Conservation (phyloP, 1,140 invertebrate species). For the Euura lappo region DNA sequence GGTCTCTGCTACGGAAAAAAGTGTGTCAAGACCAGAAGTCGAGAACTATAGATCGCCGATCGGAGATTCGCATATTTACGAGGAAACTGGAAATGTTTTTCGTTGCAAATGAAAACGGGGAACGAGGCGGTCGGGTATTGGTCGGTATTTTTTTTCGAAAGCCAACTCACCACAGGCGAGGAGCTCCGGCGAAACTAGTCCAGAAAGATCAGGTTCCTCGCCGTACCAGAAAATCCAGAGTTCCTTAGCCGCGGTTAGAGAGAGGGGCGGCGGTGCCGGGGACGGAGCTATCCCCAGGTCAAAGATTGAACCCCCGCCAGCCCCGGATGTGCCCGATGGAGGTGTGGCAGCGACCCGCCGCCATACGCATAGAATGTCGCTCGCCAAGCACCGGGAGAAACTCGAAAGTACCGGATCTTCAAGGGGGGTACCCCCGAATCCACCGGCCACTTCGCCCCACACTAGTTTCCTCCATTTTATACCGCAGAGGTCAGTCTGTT, state of each 20-base stretch:
- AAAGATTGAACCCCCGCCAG: conserved; percentile 65
- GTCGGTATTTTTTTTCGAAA: no score
- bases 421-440: conserved; percentile 70
- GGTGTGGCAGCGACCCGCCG: conserved; percentile 73
- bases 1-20: no score
- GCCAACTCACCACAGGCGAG: conserved; percentile 74
- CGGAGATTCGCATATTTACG: no score
- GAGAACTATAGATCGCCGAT: no score
- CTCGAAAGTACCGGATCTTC: conserved; percentile 93
- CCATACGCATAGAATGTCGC: conserved; percentile 97
- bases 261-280: conserved; percentile 71
- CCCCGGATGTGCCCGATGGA: conserved; percentile 48
- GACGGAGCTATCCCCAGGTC: conserved; percentile 63
- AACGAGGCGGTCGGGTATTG: no score
- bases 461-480: conserved; percentile 98
- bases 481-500: conserved; percentile 95
- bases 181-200: conserved; percentile 81
- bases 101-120: no score
- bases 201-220: conserved; percentile 90
- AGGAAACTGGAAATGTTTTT: no score
- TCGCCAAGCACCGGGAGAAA: conserved; percentile 91
- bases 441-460: conserved; percentile 75
- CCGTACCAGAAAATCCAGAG: conserved; percentile 99
- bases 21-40: no score
- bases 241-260: conserved; percentile 85